Base-by-base conservation (phyloP, 2,888 invertebrate species). In the Euphydryas editha region DNA sequence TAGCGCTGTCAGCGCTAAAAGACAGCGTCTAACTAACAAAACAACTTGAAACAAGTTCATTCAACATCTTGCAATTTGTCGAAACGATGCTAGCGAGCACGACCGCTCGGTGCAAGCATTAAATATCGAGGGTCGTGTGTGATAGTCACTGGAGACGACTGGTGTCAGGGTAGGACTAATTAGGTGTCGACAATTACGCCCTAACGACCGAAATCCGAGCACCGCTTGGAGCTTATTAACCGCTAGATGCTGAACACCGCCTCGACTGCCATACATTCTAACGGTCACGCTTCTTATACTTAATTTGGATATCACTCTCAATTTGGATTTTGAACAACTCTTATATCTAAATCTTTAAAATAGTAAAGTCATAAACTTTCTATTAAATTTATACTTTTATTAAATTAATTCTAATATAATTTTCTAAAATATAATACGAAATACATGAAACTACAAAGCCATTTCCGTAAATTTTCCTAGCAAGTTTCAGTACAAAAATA, bases 161-260 rank as follows among this genome's bases (percentile, higher is more conserved):
- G 78, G 80, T 85, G 84, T 78, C 85, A 83, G 61, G 71, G 78
- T 75, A 77, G 78, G 81, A 82, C 87, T 89, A 89, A 90, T 90
- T 90, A 90, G 87, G 84, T 85, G 88, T 77, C 88, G 86, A 85
- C 90, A 88, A 88, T 90, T 88, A 87, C 87, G 74, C 82, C 81
- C 86, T 90, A 90, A 90, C 90, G 87, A 87, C 86, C 86, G 90
- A 87, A 88, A 90, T 84, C 82, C 79, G 90, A 90, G 82, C 72
- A 60, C 67, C 67, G 75, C 74, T 74, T 74, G 76, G 76, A 82
- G 82, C 87, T 90, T 88, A 89, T 90, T 89, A 90, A 86, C 83
- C 81, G 80, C 76, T 76, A 74, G 76, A 79, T 78, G 77, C 79
- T 78, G 55, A 51, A 61, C 67, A 64, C 57, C 76, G 72, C 68